Evolutionary conservation across 2,888 invertebrate species (phyloP).

Genomic region (Leptopilina syphax): DNA sequence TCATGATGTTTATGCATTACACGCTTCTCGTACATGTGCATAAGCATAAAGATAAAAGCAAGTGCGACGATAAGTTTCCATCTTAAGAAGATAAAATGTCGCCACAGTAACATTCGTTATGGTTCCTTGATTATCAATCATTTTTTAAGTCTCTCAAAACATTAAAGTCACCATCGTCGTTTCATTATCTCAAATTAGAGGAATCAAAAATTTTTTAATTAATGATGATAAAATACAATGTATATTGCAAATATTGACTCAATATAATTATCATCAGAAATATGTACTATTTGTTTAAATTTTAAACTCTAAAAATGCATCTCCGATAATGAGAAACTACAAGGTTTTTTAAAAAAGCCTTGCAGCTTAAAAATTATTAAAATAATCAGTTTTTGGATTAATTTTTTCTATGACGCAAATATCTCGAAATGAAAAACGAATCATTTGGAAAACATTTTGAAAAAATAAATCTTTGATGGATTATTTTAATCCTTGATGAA

Average conservation of each 20-base stretch:
- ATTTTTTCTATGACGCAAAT: too few relatives aligned
- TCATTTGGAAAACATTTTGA: too few relatives aligned
- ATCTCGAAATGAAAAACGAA: too few relatives aligned
- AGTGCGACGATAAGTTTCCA: slow-evolving; percentile 37
- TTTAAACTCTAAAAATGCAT: too few relatives aligned
- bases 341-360: too few relatives aligned
- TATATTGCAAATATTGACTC: not conserved
- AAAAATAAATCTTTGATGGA: too few relatives aligned
- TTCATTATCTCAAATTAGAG: slow-evolving; percentile 7
- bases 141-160: not conserved
- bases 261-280: too few relatives aligned
- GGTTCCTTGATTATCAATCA: slow-evolving; percentile 21
- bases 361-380: too few relatives aligned
- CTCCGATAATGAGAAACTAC: too few relatives aligned
- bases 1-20: slow-evolving; percentile 38
- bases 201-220: not conserved
- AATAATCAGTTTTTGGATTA: too few relatives aligned
- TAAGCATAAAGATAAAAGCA: slow-evolving; percentile 25
- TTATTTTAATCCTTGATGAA: too few relatives aligned
- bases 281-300: too few relatives aligned
- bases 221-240: not conserved
- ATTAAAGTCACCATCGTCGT: not conserved
- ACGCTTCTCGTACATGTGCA: slow-evolving; percentile 25
- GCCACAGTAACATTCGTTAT: slow-evolving; percentile 21
- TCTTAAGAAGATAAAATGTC: slow-evolving; percentile 33